Conservation (phyloP, 2,888 invertebrate genomes). For the Agonopterix subpropinquella region DNA sequence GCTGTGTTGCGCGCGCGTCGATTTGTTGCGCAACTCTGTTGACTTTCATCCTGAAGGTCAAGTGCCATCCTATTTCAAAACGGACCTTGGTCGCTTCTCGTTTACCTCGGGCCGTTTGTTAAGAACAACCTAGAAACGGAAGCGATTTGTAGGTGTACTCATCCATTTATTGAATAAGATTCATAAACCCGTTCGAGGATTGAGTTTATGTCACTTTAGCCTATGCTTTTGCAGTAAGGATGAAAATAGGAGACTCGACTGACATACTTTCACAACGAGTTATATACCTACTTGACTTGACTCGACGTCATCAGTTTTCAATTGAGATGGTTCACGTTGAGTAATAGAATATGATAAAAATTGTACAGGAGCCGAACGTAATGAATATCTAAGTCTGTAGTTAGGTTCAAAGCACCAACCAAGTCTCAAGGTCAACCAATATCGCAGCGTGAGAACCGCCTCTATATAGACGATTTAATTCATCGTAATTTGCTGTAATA, state of each 20-base stretch:
- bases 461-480: slow-evolving; percentile 65
- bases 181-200: too few relatives aligned
- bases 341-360: too few relatives aligned
- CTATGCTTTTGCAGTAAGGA: too few relatives aligned
- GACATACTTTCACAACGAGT: too few relatives aligned
- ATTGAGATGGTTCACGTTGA: too few relatives aligned
- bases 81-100: slow-evolving; percentile 67
- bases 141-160: slow-evolving; percentile 30
- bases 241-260: too few relatives aligned
- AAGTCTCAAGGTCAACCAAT: slow-evolving; percentile 56
- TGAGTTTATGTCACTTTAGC: too few relatives aligned
- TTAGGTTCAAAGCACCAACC: slow-evolving; percentile 41
- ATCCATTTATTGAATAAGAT: too few relatives aligned
- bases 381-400: slow-evolving; percentile 9
- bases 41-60: slow-evolving; percentile 76
- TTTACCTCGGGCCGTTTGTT: slow-evolving; percentile 59
- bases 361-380: too few relatives aligned
- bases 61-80: slow-evolving; percentile 75
- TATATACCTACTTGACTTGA: too few relatives aligned
- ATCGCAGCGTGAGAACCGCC: slow-evolving; percentile 64
- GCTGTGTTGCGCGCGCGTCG: slow-evolving; percentile 54
- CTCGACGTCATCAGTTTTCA: too few relatives aligned
- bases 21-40: slow-evolving; percentile 68
- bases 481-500: slow-evolving; percentile 71
- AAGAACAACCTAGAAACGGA: slow-evolving; percentile 58